phyloP scores from a whole-genome alignment of 2,797 vertebrate genomes.

The Diplodus puntazzo region DNA sequence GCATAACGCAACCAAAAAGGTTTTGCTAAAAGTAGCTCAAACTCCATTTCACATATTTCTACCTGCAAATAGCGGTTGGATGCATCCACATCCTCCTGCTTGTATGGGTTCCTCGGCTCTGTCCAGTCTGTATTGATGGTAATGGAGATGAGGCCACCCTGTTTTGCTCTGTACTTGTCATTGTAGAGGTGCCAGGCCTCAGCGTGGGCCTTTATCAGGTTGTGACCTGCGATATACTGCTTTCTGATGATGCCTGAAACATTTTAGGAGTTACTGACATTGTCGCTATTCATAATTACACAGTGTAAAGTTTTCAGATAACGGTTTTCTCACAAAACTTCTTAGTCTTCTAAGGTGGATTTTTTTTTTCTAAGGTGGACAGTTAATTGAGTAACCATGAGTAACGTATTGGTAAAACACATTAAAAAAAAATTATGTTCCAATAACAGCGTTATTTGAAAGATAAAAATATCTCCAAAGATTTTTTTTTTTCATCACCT shows the following conservation, averaged over 20 bases:
- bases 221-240: slow-evolving; percentile 75
- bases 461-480: neutral
- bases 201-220: slow-evolving; percentile 91
- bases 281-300: neutral
- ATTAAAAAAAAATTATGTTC: neutral
- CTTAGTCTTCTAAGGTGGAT: too few relatives aligned
- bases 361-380: too few relatives aligned
- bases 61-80: slow-evolving; percentile 46
- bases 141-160: slow-evolving; percentile 89
- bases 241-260: slow-evolving; percentile 28
- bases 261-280: neutral
- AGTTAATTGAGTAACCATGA: neutral
- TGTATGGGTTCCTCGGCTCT: slow-evolving; percentile 89
- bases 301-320: neutral
- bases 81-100: slow-evolving; percentile 89
- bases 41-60: neutral
- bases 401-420: neutral
- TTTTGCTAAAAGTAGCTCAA: neutral
- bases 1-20: neutral
- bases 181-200: slow-evolving; percentile 94
- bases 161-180: slow-evolving; percentile 83
- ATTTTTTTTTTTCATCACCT: slow-evolving; percentile 73
- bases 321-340: too few relatives aligned
- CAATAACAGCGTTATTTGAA: neutral
- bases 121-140: slow-evolving; percentile 91